phyloP scores from a whole-genome alignment of 23 tunicate species.

The Phallusia fumigata region DNA sequence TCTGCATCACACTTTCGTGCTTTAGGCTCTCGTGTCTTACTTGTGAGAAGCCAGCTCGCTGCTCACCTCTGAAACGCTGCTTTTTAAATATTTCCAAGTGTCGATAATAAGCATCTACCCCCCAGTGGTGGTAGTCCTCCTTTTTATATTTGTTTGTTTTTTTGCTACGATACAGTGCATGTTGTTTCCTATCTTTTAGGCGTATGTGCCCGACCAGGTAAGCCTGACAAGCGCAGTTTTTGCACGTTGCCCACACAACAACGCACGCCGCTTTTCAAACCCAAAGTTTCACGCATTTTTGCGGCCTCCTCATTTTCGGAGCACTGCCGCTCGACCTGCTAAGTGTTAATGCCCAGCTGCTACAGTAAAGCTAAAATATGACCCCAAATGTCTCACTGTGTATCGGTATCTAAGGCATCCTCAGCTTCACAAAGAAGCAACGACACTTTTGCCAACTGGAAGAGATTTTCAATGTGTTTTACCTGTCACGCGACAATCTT shows the following conservation, averaged over 20 bases:
- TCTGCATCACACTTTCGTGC: too few relatives aligned
- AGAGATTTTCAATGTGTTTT: background rate
- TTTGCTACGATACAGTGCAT: background rate
- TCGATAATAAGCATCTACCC: constrained; percentile 1
- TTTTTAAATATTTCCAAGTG: background rate
- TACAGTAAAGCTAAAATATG: background rate
- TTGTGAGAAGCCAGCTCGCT: too few relatives aligned
- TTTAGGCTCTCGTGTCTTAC: too few relatives aligned
- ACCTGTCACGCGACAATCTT: background rate
- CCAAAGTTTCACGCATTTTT: background rate
- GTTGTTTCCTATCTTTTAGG: too few relatives aligned
- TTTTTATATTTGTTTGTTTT: too few relatives aligned
- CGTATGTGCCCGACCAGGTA: constrained; percentile 4
- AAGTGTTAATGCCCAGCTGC: constrained; percentile 9
- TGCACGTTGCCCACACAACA: too few relatives aligned
- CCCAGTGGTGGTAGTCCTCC: background rate
- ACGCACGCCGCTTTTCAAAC: too few relatives aligned
- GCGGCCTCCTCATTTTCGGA: background rate
- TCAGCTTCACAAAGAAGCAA: background rate
- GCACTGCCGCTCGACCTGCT: background rate
- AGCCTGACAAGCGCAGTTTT: background rate
- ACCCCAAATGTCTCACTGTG: background rate
- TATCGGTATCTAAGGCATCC: background rate
- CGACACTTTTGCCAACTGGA: background rate
- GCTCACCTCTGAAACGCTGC: too few relatives aligned